phyloP scores from a whole-genome alignment of 1,140 invertebrate genomes.

The Onthophagus taurus region DNA sequence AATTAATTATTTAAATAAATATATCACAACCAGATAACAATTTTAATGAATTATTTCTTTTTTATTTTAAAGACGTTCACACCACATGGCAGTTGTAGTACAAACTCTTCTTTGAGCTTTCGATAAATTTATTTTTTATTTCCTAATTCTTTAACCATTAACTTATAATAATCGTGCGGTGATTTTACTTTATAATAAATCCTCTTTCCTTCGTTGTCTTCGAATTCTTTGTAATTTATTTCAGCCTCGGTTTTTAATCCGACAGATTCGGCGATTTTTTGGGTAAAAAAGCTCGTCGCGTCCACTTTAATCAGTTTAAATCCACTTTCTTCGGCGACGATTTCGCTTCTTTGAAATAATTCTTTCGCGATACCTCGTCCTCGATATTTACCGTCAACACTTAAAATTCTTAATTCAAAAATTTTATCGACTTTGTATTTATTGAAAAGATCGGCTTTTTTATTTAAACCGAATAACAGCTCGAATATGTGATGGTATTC shows the following conservation, averaged over 20 bases:
- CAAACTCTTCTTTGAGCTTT: constrained; percentile 27
- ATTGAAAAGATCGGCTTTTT: constrained; percentile 50
- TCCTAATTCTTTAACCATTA: constrained; percentile 45
- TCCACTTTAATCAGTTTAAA: constrained; percentile 72
- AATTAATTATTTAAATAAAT: too few relatives aligned
- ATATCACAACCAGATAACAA: not conserved
- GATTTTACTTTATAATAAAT: constrained; percentile 41
- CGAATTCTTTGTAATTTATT: constrained; percentile 56
- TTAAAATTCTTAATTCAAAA: constrained; percentile 72
- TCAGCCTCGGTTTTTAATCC: constrained; percentile 54
- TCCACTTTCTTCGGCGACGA: constrained; percentile 51
- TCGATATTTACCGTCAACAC: constrained; percentile 57
- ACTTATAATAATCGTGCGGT: constrained; percentile 54
- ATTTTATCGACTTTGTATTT: constrained; percentile 58
- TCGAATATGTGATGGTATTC: constrained; percentile 58
- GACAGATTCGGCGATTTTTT: constrained; percentile 57
- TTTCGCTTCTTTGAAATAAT: constrained; percentile 53
- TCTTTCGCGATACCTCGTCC: constrained; percentile 62
- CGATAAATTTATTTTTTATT: constrained; percentile 7
- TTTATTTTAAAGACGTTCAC: too few relatives aligned
- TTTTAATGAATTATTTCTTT: not conserved
- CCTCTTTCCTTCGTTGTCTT: constrained; percentile 46
- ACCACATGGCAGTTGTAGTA: constrained; percentile 36
- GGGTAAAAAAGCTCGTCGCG: constrained; percentile 67
- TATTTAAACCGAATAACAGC: constrained; percentile 52